Evolutionary conservation across 2,113 vertebrate genomes (phyloP), one percentile per base, ranked within the genome.

Genomic region (Hippocampus barbouri): DNA sequence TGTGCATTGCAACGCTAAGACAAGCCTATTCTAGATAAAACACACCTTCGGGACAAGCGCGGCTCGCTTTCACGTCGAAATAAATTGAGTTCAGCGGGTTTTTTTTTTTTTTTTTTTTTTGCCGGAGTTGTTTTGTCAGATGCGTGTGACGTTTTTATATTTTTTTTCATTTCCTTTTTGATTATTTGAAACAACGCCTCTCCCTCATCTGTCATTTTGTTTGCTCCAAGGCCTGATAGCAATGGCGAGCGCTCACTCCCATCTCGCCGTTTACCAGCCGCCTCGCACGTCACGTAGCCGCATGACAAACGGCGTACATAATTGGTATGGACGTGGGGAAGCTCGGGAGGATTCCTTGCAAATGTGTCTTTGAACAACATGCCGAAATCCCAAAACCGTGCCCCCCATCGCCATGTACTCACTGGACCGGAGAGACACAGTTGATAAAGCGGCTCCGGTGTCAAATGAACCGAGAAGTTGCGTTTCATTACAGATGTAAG

Each of bases 81-180:
- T 30, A 61, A 61, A 61, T 61, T 61, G 59, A 61, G 34, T 61
- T 61, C 8, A 16, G 16, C 59, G n/a, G n/a, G n/a, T n/a, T 23
- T 56, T 54, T n/a, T 9, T 54, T 8, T 14, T 3, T 57, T 25
- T 57, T 25, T 25, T n/a, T 57, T 57, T 57, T 57, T 57, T 57
- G n/a, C 9, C 21, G 9, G 21, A 5, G 5, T 38, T 38, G 34
- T 38, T 18, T 49, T 4, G 47, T 20, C 6, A 51, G 47, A 34
- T 4, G 59, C 59, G 14, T 8, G 7, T 34, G 27, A 34, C 59
- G 4, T 8, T 18, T 51, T 51, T 14, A 12, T 45, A 15, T 59
- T 59, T 59, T 57, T 59, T 59, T 61, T 61, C 59, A 61, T 61
- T 61, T 61, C 59, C 59, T 61, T 61, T 61, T 61, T 38, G 59